Evolutionary conservation across 1,140 invertebrate genomes (phyloP).

Genomic region (Drosophila varians): DNA sequence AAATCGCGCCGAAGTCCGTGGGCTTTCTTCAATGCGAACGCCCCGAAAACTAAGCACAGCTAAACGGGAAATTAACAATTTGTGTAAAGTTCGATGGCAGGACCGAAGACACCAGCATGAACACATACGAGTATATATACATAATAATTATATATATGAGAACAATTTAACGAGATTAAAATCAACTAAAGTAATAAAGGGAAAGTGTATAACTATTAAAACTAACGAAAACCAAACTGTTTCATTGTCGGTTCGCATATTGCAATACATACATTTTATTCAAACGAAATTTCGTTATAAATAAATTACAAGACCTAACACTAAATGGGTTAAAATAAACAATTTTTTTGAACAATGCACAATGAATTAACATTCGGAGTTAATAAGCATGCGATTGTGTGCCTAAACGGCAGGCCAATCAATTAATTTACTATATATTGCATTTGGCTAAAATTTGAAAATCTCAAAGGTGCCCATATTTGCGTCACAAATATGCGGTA

Average conservation of each 20-base stretch:
- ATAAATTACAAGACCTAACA: slow-evolving; percentile 16
- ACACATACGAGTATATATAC: slow-evolving; percentile 51
- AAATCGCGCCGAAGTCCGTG: slow-evolving; percentile 16
- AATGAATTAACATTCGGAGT: slow-evolving; percentile 41
- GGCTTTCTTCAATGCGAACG: slow-evolving; percentile 13
- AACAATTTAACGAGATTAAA: slow-evolving; percentile 78
- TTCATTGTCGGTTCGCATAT: slow-evolving; percentile 20
- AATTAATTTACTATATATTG: slow-evolving; percentile 45
- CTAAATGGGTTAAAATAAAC: slow-evolving; percentile 31
- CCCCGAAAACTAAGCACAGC: slow-evolving; percentile 42
- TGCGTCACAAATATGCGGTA: slow-evolving; percentile 21
- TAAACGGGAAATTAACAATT: slow-evolving; percentile 37
- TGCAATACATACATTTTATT: slow-evolving; percentile 41
- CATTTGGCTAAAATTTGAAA: slow-evolving; percentile 28
- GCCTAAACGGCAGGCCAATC: slow-evolving; percentile 13
- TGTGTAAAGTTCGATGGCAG: slow-evolving; percentile 66
- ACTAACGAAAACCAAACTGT: slow-evolving; percentile 50
- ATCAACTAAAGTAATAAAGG: slow-evolving; percentile 79
- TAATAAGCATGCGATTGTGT: slow-evolving; percentile 48
- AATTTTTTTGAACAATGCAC: slow-evolving; percentile 48
- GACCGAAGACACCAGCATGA: slow-evolving; percentile 40
- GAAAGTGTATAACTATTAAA: slow-evolving; percentile 81
- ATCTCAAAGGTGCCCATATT: slow-evolving; percentile 22
- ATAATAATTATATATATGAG: slow-evolving; percentile 64
- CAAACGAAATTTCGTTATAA: slow-evolving; percentile 27